Conservation (phyloP, 2,888 invertebrate genomes). For the Odontothrips loti region DNA sequence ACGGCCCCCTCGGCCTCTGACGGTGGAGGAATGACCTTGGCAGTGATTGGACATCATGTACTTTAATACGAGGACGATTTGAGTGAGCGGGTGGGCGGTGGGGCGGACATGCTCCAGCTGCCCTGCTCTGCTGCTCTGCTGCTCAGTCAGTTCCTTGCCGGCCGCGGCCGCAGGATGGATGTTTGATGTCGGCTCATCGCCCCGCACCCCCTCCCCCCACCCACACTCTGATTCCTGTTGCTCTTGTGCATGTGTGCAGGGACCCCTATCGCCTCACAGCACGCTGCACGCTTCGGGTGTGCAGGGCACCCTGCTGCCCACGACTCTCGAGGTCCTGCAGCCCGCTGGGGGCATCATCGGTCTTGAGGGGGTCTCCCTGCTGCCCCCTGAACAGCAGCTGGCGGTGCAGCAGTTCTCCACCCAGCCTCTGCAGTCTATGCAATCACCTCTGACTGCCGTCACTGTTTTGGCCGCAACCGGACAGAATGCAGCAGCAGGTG, state of each 20-base stretch:
- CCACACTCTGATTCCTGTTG: neutral
- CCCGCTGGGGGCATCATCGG: slow-evolving; percentile 23
- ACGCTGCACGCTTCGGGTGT: slow-evolving; percentile 42
- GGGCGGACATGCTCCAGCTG: neutral
- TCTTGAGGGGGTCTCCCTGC: slow-evolving; percentile 1
- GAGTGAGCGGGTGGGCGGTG: neutral
- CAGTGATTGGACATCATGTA: slow-evolving; percentile 7
- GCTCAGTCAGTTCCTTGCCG: too few relatives aligned
- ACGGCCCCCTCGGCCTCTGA: too few relatives aligned
- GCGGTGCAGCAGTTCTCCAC: slow-evolving; percentile 18
- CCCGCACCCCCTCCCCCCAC: too few relatives aligned
- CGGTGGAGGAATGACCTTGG: neutral
- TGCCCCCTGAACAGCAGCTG: slow-evolving; percentile 5
- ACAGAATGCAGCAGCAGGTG: neutral
- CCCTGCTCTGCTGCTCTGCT: too few relatives aligned
- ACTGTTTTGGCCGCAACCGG: neutral
- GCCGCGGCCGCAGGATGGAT: too few relatives aligned
- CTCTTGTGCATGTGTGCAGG: slow-evolving; percentile 39
- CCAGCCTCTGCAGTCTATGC: neutral
- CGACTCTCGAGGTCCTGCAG: slow-evolving; percentile 32
- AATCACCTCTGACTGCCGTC: neutral
- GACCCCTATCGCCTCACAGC: slow-evolving; percentile 48
- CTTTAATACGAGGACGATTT: neutral
- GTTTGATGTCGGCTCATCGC: too few relatives aligned
- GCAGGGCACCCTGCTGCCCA: slow-evolving; percentile 29